These are phyloP conservation scores for Dromaius novaehollandiae DNA, from an alignment of 2,113 vertebrate genomes.

Conservation along the genomic window DNA sequence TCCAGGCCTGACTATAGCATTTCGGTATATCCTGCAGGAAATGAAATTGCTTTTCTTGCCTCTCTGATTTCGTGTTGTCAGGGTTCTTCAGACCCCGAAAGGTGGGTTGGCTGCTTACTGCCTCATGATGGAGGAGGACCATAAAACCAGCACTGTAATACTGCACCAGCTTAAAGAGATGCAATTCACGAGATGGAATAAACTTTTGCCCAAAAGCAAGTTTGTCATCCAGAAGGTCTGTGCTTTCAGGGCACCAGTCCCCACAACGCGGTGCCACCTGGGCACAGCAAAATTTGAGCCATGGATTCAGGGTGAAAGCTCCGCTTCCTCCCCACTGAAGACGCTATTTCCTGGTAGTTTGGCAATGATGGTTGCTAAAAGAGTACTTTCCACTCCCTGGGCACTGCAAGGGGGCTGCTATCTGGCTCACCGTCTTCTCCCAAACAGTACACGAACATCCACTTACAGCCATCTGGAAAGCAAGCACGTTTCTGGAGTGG, in stretches of 20 bases:
- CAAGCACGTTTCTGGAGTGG: not conserved
- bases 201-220: not conserved
- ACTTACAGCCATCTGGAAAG: not conserved
- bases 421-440: not conserved
- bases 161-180: not conserved
- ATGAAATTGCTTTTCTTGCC: not conserved
- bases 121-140: not conserved
- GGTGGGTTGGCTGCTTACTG: not conserved
- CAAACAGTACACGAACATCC: too few relatives aligned
- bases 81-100: not conserved
- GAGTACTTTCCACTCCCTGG: not conserved
- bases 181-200: not conserved
- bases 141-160: not conserved
- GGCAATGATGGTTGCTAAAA: not conserved
- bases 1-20: not conserved
- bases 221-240: not conserved
- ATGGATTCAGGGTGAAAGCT: not conserved
- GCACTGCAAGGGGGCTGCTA: rapidly evolving
- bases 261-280: not conserved
- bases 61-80: not conserved
- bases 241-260: not conserved
- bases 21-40: not conserved
- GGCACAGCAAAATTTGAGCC: not conserved
- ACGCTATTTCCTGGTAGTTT: not conserved
- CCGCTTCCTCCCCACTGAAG: not conserved